A percentile compares a stretch with the other conserved stretches of the same genome.
These are phyloP conservation scores for Rousettus madagascariensis DNA, from an alignment of 2,797 vertebrate species.

Conservation along the genomic window DNA sequence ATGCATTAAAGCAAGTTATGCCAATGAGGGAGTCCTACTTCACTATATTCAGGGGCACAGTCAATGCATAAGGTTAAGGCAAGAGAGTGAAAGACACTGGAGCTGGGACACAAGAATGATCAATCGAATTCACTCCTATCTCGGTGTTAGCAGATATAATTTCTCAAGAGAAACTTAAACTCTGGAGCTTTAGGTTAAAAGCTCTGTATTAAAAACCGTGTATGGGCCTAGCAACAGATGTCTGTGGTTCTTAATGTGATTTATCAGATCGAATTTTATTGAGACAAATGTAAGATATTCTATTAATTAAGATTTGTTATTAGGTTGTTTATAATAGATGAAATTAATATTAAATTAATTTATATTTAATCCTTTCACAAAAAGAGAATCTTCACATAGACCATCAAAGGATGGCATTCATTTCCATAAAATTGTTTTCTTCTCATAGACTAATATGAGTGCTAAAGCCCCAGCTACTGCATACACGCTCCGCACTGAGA, in stretches of 20 bases:
- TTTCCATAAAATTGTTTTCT: not conserved
- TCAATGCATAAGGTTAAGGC: not conserved
- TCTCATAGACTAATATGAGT: not conserved
- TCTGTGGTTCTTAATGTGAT: not conserved
- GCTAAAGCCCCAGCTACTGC: not conserved
- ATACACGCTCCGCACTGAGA: not conserved
- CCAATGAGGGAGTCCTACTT: not conserved
- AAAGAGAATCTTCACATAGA: not conserved
- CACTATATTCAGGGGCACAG: accelerated
- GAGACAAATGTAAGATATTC: not conserved
- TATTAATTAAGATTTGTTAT: not conserved
- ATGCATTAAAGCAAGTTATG: not conserved
- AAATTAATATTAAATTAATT: not conserved
- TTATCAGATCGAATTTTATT: not conserved
- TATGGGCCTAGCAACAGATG: not conserved
- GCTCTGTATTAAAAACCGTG: not conserved
- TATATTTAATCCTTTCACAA: not conserved
- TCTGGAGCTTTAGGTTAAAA: not conserved
- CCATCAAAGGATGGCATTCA: not conserved
- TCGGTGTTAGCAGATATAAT: not conserved
- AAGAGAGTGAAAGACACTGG: not conserved
- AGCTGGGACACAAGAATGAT: accelerated
- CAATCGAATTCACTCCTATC: accelerated
- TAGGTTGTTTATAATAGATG: not conserved
- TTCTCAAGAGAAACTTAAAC: not conserved